These are phyloP conservation scores for Dipus sagitta DNA, from an alignment of 2,797 vertebrate genomes.

Conservation along the genomic window DNA sequence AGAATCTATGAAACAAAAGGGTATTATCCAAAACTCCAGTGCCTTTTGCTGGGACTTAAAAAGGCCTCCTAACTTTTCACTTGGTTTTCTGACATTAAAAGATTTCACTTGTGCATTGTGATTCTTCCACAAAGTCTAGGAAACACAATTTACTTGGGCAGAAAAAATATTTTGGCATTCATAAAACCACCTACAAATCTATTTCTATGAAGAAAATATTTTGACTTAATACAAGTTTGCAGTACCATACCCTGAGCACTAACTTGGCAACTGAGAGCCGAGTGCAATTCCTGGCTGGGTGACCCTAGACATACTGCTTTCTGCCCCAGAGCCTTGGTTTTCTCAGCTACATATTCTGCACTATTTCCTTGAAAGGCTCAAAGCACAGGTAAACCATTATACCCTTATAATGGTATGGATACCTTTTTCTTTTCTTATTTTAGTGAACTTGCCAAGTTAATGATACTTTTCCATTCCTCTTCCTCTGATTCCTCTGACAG, in stretches of 20 bases:
- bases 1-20: not conserved
- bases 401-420: not conserved
- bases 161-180: constrained; percentile 71
- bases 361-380: not conserved
- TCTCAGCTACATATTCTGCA: not conserved
- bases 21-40: not conserved
- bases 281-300: no score
- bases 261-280: not conserved
- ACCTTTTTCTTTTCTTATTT: not conserved
- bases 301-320: not conserved
- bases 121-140: constrained; percentile 14
- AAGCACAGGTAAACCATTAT: not conserved
- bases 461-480: not conserved
- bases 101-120: constrained; percentile 32
- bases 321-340: not conserved
- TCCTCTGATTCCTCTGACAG: not conserved
- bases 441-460: constrained; percentile 4
- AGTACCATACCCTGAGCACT: not conserved
- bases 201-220: constrained; percentile 61
- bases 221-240: constrained; percentile 40
- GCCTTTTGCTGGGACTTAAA: not conserved
- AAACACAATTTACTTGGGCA: constrained; percentile 67
- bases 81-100: constrained; percentile 34
- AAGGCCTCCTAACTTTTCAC: constrained; percentile 8
- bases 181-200: constrained; percentile 63